Conservation (phyloP, 2,888 invertebrate species). For the Megastigmus dorsalis region DNA sequence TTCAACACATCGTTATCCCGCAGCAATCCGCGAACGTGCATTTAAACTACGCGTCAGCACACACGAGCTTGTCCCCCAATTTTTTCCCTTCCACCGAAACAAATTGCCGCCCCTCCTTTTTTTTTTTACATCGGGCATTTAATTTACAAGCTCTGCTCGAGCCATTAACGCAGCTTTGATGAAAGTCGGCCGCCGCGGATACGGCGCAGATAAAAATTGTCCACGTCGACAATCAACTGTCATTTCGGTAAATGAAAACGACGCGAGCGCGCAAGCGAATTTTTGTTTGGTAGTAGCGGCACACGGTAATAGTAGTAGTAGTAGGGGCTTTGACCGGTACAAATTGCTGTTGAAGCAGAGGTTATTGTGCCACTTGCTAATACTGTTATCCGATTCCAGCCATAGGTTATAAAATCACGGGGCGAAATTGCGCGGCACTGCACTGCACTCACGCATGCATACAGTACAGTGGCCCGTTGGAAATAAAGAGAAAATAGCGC, state of each 20-base stretch:
- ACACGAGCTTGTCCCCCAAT: no score
- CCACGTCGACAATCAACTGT: slow-evolving; percentile 31
- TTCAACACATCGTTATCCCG: no score
- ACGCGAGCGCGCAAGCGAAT: background rate
- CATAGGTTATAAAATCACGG: slow-evolving; percentile 24
- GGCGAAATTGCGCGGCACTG: no score
- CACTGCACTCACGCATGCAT: no score
- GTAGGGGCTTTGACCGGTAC: slow-evolving; percentile 38
- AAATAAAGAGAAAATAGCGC: slow-evolving; percentile 2
- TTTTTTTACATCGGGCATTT: no score
- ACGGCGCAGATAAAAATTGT: slow-evolving; percentile 12
- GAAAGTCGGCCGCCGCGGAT: background rate
- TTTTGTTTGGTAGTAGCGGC: slow-evolving; percentile 48
- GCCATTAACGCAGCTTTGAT: background rate
- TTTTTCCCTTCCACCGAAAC: no score
- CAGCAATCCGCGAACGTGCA: no score
- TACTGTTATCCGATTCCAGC: slow-evolving; percentile 52
- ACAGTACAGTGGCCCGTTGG: background rate
- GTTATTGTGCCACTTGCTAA: slow-evolving; percentile 58
- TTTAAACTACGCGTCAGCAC: no score
- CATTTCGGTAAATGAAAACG: slow-evolving; percentile 39
- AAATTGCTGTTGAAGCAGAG: slow-evolving; percentile 58
- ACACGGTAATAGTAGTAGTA: no score
- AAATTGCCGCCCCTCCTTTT: no score
- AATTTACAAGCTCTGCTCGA: background rate